phyloP scores from a whole-genome alignment of 2,797 vertebrate genomes.

The Acestrorhynchus altus region DNA sequence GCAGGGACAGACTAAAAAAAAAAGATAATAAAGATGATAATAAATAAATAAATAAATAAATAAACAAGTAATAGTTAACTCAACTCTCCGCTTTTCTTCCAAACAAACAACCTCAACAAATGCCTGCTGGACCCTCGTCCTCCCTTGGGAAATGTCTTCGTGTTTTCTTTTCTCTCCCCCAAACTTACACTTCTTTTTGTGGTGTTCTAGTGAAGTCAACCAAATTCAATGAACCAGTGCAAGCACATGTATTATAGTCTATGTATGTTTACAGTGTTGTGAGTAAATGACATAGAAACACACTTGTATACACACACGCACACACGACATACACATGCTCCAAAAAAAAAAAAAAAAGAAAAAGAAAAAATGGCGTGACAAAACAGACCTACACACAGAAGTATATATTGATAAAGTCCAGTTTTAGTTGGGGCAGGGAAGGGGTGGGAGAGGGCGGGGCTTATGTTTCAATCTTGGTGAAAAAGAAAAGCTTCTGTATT shows the following conservation, averaged over 20 bases:
- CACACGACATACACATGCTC: constrained; percentile 54
- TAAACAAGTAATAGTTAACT: constrained; percentile 31
- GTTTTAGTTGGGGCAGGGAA: constrained; percentile 79
- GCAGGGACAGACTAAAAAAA: constrained; percentile 11
- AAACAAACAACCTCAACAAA: constrained; percentile 28
- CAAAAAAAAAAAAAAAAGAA: constrained; percentile 41
- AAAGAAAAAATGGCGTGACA: constrained; percentile 33
- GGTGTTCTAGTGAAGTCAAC: constrained; percentile 90
- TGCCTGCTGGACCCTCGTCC: constrained; percentile 30
- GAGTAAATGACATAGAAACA: constrained; percentile 97
- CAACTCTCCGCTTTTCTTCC: constrained; percentile 32
- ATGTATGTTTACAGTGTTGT: constrained; percentile 99
- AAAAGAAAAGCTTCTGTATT: constrained; percentile 89
- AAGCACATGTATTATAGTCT: constrained; percentile 99
- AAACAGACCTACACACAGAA: constrained; percentile 65
- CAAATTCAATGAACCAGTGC: constrained; percentile 84
- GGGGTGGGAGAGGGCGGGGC: constrained; percentile 63
- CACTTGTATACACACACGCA: constrained; percentile 72
- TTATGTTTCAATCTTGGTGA: constrained; percentile 64
- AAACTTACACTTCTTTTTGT: constrained; percentile 77
- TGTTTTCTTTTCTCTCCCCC: constrained; percentile 61
- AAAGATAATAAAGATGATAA: background rate
- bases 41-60: constrained; percentile 21
- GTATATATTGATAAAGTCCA: constrained; percentile 78
- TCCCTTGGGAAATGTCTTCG: constrained; percentile 39